A percentile compares a stretch with the other conserved stretches of the same genome.
These are phyloP conservation scores for Sminthurinus aureus DNA, from an alignment of 2,888 invertebrate genomes.

Conservation along the genomic window DNA sequence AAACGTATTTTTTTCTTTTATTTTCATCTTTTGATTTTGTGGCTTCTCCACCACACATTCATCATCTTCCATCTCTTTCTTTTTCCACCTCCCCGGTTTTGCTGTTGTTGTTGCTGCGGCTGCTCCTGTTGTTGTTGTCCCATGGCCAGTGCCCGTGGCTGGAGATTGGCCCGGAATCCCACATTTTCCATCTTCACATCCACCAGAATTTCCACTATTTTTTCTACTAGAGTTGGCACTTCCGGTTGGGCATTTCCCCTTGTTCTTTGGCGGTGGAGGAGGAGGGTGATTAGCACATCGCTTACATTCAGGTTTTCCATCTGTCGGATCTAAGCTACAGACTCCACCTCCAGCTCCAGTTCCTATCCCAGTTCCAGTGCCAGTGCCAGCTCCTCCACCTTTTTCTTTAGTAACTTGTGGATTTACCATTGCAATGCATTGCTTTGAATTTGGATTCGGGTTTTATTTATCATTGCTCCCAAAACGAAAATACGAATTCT, in stretches of 20 bases:
- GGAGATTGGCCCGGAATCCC: no score
- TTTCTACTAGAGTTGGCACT: not conserved
- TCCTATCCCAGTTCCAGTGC: no score
- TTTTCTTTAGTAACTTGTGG: no score
- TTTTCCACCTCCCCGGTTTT: not conserved
- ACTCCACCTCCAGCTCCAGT: not conserved
- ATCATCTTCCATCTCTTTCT: not conserved
- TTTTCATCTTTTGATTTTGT: not conserved
- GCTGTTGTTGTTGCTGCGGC: not conserved
- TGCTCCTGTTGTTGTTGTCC: not conserved
- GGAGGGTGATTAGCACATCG: not conserved
- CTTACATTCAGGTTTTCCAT: not conserved
- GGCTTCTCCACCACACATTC: not conserved
- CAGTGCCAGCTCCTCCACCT: no score
- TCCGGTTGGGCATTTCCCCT: not conserved
- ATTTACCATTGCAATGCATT: constrained; percentile 3
- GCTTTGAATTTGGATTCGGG: no score
- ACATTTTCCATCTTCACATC: not conserved
- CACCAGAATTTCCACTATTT: not conserved
- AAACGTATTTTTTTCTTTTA: not conserved
- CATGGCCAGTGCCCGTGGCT: no score
- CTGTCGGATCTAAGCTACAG: not conserved
- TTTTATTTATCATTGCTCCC: no score
- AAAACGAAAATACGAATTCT: no score
- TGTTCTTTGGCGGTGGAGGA: not conserved